phyloP scores from a whole-genome alignment of 2,797 vertebrate genomes.

The Mormyrops boulengeri region DNA sequence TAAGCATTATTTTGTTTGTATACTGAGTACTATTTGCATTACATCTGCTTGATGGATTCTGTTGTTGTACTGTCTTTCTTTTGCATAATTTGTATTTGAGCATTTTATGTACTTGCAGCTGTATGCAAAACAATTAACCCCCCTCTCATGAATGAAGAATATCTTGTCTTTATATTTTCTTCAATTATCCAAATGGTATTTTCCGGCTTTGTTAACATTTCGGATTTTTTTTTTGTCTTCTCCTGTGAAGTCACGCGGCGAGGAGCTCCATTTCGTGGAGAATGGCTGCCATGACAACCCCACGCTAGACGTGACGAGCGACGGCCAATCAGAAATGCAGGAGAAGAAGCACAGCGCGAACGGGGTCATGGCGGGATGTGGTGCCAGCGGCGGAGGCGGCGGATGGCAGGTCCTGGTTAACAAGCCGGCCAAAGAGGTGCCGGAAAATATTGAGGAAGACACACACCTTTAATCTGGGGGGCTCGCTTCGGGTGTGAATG shows the following conservation, averaged over 20 bases:
- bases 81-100: neutral
- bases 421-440: conserved; percentile 78
- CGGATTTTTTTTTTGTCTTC: neutral
- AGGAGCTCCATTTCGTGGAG: conserved; percentile 95
- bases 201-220: neutral
- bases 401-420: conserved; percentile 86
- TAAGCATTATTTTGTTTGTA: neutral
- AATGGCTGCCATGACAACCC: conserved; percentile 98
- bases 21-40: neutral
- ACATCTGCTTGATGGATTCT: neutral
- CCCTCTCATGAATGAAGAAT: neutral
- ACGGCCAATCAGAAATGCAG: conserved; percentile 83
- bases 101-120: neutral
- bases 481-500: conserved; percentile 27
- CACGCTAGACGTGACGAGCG: conserved; percentile 85
- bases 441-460: conserved; percentile 86
- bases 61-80: neutral
- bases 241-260: conserved; percentile 63
- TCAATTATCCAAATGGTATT: neutral
- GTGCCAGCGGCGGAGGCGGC: conserved; percentile 49
- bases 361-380: conserved; percentile 63
- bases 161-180: neutral
- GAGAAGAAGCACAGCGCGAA: conserved; percentile 88
- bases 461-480: conserved; percentile 78
- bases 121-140: neutral